Conservation (phyloP, 1,140 invertebrate species). For the Drosophila orosa region DNA sequence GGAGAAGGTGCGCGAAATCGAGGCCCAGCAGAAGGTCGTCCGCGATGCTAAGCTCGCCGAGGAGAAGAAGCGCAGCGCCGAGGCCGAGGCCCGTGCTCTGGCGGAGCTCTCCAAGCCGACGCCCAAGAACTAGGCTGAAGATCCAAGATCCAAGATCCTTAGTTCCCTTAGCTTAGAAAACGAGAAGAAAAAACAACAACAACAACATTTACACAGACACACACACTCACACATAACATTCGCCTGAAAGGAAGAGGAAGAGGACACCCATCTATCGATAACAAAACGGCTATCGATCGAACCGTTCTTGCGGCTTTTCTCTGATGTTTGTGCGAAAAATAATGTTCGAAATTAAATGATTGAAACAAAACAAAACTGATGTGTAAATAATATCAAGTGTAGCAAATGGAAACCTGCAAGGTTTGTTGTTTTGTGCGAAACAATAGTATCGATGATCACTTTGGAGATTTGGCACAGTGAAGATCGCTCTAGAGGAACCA, state of each 20-base stretch:
- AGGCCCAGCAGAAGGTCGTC: conserved; percentile 87
- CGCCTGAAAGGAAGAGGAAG: conserved; percentile 1
- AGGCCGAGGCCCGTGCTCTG: conserved; percentile 80
- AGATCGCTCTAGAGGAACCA: background rate
- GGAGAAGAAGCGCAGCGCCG: conserved; percentile 87
- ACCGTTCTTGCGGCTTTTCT: conserved; percentile 42
- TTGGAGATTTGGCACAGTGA: background rate
- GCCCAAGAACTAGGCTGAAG: conserved; percentile 37
- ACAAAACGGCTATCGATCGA: conserved; percentile 25
- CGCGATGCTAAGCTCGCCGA: conserved; percentile 89
- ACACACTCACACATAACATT: conserved; percentile 19
- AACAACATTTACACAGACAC: conserved; percentile 45
- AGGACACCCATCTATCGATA: conserved; percentile 15
- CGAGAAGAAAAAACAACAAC: conserved; percentile 26
- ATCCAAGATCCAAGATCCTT: background rate
- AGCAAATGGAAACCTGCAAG: background rate
- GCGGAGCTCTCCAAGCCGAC: conserved; percentile 69
- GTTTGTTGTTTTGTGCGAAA: background rate
- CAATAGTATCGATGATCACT: background rate
- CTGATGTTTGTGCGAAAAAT: conserved; percentile 32
- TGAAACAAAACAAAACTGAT: conserved; percentile 27
- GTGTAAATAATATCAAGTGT: conserved; percentile 21
- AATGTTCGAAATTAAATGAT: conserved; percentile 49
- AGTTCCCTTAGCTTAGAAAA: conserved; percentile 47
- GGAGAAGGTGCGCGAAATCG: conserved; percentile 87